A percentile compares a stretch with the other conserved stretches of the same genome.
These are phyloP conservation scores for Papilio elwesi DNA, from an alignment of 2,888 invertebrate species.

Conservation along the genomic window DNA sequence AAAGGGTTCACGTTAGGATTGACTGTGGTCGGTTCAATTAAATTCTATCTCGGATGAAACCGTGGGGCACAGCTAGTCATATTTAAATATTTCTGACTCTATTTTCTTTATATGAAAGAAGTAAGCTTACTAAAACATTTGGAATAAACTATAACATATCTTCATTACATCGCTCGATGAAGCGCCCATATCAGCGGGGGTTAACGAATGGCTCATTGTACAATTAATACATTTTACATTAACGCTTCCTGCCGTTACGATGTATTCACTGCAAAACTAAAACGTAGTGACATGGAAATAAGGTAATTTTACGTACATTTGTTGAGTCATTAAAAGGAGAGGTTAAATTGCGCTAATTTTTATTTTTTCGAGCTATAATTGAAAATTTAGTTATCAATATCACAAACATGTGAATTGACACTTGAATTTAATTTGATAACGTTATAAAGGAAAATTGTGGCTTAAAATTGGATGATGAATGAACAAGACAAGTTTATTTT, in stretches of 20 bases:
- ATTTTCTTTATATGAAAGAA: too few relatives aligned
- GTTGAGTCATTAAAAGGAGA: not conserved
- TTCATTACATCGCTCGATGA: not conserved
- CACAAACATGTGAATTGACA: too few relatives aligned
- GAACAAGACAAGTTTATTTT: too few relatives aligned
- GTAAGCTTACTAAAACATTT: too few relatives aligned
- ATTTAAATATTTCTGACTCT: too few relatives aligned
- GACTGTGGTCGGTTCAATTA: too few relatives aligned
- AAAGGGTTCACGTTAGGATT: too few relatives aligned
- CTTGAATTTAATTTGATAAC: too few relatives aligned
- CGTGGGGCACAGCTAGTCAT: too few relatives aligned
- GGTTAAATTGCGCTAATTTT: conserved; percentile 1
- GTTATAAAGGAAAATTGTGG: too few relatives aligned
- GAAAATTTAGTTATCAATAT: not conserved
- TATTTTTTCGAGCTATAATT: not conserved
- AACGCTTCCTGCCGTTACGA: not conserved
- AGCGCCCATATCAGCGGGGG: conserved; percentile 2
- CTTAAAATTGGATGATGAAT: too few relatives aligned
- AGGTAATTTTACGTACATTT: not conserved
- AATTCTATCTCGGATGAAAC: too few relatives aligned
- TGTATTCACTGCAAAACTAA: not conserved
- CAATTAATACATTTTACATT: conserved; percentile 26
- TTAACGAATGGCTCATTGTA: conserved; percentile 12
- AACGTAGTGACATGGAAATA: not conserved
- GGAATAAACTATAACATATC: not conserved